These are phyloP conservation scores for Anseranas semipalmata DNA, from an alignment of 2,113 vertebrate species.

Conservation along the genomic window DNA sequence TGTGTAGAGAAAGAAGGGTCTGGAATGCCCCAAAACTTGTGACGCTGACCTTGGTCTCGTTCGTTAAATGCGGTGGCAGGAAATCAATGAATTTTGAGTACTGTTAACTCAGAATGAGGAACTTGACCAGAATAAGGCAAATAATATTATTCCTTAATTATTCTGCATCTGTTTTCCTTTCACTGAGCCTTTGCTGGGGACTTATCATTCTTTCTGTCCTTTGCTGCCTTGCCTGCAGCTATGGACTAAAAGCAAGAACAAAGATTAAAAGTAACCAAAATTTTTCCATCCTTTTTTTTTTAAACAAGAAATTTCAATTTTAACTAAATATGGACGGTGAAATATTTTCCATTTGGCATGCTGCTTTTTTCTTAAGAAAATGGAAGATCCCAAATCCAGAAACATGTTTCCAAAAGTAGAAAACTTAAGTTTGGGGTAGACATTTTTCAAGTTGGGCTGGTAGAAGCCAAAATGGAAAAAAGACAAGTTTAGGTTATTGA, in stretches of 20 bases:
- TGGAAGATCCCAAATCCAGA: neutral
- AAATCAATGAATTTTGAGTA: neutral
- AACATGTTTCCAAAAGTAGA: neutral
- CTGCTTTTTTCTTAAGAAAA: neutral
- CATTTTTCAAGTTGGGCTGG: neutral
- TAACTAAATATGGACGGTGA: neutral
- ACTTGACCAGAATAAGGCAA: neutral
- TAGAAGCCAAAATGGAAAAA: neutral
- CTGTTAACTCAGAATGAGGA: neutral
- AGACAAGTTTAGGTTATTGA: neutral
- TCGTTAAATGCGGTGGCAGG: neutral
- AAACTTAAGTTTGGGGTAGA: neutral
- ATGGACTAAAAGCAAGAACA: neutral
- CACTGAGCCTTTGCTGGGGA: neutral
- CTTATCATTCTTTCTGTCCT: neutral
- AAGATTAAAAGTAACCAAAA: neutral
- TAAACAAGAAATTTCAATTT: neutral
- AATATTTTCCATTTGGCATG: neutral
- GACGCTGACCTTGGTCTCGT: neutral
- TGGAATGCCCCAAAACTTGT: neutral
- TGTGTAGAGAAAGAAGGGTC: rapidly evolving
- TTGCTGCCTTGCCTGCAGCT: neutral
- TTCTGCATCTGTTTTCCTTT: neutral
- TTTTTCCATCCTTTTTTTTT: neutral
- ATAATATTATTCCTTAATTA: neutral